Evolutionary conservation across 2,888 invertebrate genomes (phyloP), one percentile per base, ranked within the genome.

Genomic region (Reticulitermes lucifugus): DNA sequence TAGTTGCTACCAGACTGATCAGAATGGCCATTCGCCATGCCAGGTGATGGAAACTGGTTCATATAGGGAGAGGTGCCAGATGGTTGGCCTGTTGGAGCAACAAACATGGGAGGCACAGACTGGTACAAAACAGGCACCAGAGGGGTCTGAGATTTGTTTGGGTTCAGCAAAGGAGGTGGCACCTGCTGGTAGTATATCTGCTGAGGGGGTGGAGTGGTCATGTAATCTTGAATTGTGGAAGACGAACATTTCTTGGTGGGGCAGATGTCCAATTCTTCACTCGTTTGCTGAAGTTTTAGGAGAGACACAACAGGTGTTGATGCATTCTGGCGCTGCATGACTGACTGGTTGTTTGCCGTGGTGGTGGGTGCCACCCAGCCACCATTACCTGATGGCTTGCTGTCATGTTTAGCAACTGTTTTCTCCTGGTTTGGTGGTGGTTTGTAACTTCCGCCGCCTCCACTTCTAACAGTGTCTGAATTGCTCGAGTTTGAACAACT

Each of bases 291-390:
- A 9, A 84, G 79, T 73, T 84, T 84, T 25, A 79, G 77, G 22
- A 84, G 84, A 21, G 84, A 84, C 9, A 84, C 84, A 46, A 84
- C 84, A 60, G 84, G 84, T 12, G 84, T 75, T 21, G 77, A 25
- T 21, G 46, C 43, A 77, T 59, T 41, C 60, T 84, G 75, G 41
- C 60, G 84, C n/a, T 77, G 82, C n/a, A n/a, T 70, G n/a, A n/a
- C 4, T 9, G 25, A n/a, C 65, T 65, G 65, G 29, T 18, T 55
- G 55, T 79, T 55, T 55, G 79, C 22, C n/a, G 46, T 55, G n/a
- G 46, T 55, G 22, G n/a, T 14, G 79, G 41, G 79, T 46, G n/a
- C 46, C 46, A 79, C 43, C 46, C 79, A 46, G 18, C 55, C 55
- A 55, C 46, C 55, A 55, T 51, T 79, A 51, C 51, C 21, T 21